These are phyloP conservation scores for Synaphobranchus kaupii DNA, from an alignment of 2,797 vertebrate genomes.

Conservation along the genomic window DNA sequence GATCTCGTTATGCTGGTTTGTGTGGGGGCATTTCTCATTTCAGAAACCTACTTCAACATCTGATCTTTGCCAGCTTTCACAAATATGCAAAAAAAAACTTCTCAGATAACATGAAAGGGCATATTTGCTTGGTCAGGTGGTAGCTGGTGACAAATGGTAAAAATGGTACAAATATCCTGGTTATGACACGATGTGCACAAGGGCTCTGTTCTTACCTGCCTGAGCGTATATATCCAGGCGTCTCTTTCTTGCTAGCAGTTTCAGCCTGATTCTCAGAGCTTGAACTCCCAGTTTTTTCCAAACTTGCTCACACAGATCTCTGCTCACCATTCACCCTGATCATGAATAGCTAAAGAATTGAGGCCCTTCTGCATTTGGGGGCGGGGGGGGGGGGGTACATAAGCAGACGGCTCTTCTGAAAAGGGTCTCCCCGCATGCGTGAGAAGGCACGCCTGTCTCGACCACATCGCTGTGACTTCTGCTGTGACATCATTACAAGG, in stretches of 20 bases:
- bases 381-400: too few relatives aligned
- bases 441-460: background rate
- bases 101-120: background rate
- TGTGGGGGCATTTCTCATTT: background rate
- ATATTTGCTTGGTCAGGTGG: background rate
- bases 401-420: too few relatives aligned
- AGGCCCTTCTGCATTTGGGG: too few relatives aligned
- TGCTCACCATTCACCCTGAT: background rate
- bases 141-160: background rate
- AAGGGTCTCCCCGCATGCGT: too few relatives aligned
- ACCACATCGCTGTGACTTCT: background rate
- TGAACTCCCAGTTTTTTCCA: background rate
- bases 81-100: background rate
- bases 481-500: background rate
- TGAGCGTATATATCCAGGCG: background rate
- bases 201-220: too few relatives aligned
- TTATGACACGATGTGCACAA: background rate
- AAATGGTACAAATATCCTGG: background rate
- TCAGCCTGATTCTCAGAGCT: constrained; percentile 18
- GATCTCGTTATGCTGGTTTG: background rate
- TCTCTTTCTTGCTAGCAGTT: constrained; percentile 28
- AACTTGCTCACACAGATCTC: constrained; percentile 16
- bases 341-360: too few relatives aligned
- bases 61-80: background rate
- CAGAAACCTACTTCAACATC: background rate